These are phyloP conservation scores for Dermolepida albohirtum DNA, from an alignment of 2,888 invertebrate genomes.

Conservation along the genomic window DNA sequence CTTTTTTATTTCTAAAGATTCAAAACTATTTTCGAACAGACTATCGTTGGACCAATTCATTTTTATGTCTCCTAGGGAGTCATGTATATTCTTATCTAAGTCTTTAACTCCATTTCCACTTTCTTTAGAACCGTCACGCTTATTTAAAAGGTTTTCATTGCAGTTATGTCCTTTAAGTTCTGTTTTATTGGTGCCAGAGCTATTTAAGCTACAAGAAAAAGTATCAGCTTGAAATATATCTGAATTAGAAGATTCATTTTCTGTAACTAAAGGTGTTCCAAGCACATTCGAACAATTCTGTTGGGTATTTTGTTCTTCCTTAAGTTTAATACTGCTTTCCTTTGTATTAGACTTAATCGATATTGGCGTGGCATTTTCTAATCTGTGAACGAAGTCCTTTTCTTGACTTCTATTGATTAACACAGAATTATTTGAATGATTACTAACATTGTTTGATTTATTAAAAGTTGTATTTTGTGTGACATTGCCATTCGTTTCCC, in stretches of 20 bases:
- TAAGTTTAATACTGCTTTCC: too few species aligned
- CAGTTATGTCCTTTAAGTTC: too few species aligned
- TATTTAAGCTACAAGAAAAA: too few species aligned
- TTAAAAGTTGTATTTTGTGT: background rate
- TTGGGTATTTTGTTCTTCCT: too few species aligned
- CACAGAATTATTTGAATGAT: background rate
- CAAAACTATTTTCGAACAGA: conserved; percentile 57
- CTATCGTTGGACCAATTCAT: conserved; percentile 52
- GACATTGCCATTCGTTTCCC: conserved; percentile 62
- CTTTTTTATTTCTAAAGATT: conserved; percentile 24
- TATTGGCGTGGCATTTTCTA: background rate
- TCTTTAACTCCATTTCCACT: too few species aligned
- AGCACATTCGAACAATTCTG: too few species aligned
- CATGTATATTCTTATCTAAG: too few species aligned
- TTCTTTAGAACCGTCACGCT: too few species aligned
- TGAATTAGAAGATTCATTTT: conserved; percentile 8
- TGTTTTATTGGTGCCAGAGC: too few species aligned
- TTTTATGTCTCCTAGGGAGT: background rate
- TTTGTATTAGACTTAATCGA: background rate
- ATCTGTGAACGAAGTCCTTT: background rate
- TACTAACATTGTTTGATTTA: background rate
- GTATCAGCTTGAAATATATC: background rate
- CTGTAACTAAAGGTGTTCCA: background rate
- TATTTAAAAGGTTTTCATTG: too few species aligned
- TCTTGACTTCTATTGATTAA: background rate